phyloP scores from a whole-genome alignment of 2,888 invertebrate genomes.

The Leuctra nigra region DNA sequence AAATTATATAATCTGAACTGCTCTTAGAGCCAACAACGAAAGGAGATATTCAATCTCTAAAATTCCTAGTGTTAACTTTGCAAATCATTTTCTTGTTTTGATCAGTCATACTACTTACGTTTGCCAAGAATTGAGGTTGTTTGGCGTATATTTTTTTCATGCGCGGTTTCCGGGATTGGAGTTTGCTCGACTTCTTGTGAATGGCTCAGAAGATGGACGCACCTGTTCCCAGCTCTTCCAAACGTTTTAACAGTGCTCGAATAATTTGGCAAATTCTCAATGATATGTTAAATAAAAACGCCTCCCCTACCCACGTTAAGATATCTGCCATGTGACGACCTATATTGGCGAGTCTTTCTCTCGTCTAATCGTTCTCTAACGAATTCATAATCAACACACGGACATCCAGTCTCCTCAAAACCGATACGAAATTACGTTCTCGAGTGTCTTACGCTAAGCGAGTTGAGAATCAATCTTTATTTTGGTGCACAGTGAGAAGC shows the following conservation, averaged over 20 bases:
- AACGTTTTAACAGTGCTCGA: constrained; percentile 12
- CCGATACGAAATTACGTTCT: too few species aligned
- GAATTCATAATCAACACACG: too few species aligned
- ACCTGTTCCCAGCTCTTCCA: constrained; percentile 4
- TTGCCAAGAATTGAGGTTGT: constrained; percentile 13
- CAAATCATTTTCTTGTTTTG: background rate
- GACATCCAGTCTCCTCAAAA: too few species aligned
- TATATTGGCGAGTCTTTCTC: constrained; percentile 7
- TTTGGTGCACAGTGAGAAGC: too few species aligned
- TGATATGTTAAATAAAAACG: constrained; percentile 1
- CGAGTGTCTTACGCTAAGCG: too few species aligned
- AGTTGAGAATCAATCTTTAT: too few species aligned
- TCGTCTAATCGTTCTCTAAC: too few species aligned
- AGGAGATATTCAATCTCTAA: too few species aligned
- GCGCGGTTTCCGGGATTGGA: constrained; percentile 3
- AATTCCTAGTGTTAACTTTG: too few species aligned
- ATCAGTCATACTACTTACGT: background rate
- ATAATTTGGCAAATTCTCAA: constrained; percentile 8
- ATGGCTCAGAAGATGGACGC: constrained; percentile 10
- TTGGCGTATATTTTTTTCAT: background rate
- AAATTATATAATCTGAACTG: too few species aligned
- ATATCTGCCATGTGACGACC: constrained; percentile 10
- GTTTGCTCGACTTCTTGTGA: constrained; percentile 4
- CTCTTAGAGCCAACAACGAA: too few species aligned
- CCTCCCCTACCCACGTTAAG: constrained; percentile 7